Evolutionary conservation across 2,797 vertebrate species (phyloP).

Genomic region (Scyliorhinus canicula): DNA sequence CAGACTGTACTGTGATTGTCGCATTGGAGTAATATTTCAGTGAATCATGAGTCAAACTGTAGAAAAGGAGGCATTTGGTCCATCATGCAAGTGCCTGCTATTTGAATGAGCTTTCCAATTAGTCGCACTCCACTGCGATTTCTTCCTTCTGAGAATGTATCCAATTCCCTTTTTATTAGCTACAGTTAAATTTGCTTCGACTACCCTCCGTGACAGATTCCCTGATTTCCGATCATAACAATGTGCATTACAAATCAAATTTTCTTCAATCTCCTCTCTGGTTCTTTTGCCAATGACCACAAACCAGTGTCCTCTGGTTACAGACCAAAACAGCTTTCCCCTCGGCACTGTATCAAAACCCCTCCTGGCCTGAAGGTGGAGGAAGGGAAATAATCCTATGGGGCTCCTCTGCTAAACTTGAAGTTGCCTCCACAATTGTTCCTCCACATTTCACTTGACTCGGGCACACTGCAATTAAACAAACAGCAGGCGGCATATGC

Average conservation of each 20-base stretch:
- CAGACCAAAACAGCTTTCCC: background rate
- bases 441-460: background rate
- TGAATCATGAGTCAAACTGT: background rate
- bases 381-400: background rate
- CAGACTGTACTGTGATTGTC: background rate
- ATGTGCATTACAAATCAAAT: background rate
- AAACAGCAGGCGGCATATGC: background rate
- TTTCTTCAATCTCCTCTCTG: background rate
- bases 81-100: background rate
- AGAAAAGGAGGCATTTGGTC: background rate
- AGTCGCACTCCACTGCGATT: background rate
- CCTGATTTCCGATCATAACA: background rate
- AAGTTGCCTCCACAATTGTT: background rate
- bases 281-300: background rate
- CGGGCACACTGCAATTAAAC: background rate
- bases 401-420: background rate
- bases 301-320: background rate
- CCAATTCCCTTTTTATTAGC: background rate
- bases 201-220: background rate
- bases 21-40: background rate
- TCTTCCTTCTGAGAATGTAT: background rate
- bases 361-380: background rate
- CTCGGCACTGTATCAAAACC: background rate
- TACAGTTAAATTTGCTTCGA: background rate
- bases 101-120: background rate